A percentile compares a stretch with the other conserved stretches of the same genome.
Conservation (phyloP, 2,113 vertebrate genomes). For the Microtus montanus region DNA sequence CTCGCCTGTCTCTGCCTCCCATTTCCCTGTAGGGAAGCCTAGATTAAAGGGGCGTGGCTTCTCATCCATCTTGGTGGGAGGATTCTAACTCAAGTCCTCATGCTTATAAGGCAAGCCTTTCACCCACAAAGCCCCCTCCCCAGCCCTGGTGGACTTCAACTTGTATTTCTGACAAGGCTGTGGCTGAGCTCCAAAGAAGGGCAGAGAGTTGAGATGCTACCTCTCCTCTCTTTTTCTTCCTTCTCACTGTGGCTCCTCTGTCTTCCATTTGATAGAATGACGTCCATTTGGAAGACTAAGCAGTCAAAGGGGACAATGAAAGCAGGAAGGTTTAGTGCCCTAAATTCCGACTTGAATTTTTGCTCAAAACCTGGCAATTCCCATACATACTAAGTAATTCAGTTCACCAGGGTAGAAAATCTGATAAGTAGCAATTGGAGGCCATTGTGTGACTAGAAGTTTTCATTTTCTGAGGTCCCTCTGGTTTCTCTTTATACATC, state of each 20-base stretch:
- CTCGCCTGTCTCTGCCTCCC: background rate
- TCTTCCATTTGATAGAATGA: background rate
- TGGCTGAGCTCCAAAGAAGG: background rate
- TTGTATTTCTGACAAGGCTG: background rate
- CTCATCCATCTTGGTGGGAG: too few species aligned
- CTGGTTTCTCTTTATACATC: background rate
- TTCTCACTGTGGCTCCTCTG: background rate
- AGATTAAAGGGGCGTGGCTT: too few species aligned
- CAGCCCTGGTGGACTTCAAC: background rate
- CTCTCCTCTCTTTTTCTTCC: background rate
- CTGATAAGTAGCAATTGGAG: background rate
- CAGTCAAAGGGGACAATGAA: background rate
- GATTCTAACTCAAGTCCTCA: background rate
- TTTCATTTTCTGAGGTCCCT: constrained; percentile 7
- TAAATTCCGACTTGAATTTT: background rate
- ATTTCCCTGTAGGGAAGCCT: background rate
- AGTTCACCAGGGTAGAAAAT: background rate
- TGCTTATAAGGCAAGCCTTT: background rate
- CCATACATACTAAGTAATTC: background rate
- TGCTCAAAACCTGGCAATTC: background rate
- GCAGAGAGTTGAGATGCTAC: background rate
- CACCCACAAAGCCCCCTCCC: background rate
- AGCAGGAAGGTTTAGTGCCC: background rate
- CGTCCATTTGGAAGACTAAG: background rate
- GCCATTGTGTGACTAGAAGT: background rate